phyloP scores from a whole-genome alignment of 2,888 invertebrate species.

The Diloba caeruleocephala region DNA sequence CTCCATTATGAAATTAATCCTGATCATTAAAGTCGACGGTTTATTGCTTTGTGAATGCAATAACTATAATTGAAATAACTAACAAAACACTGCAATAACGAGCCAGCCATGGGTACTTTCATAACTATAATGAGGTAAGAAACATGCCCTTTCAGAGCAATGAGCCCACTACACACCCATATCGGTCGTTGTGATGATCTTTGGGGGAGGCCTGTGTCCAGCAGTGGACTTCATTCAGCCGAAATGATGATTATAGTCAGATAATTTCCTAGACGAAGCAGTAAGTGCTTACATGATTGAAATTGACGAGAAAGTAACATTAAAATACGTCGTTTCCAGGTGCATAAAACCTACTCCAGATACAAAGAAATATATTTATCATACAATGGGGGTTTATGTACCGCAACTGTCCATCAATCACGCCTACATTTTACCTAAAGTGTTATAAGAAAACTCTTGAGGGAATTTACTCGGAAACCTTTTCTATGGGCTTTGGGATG shows the following conservation, averaged over 20 bases:
- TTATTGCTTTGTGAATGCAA: constrained; percentile 26
- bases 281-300: constrained; percentile 25
- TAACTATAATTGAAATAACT: constrained; percentile 40
- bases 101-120: constrained; percentile 16
- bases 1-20: constrained; percentile 34
- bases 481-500: constrained; percentile 29
- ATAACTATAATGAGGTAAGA: constrained; percentile 42
- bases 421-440: constrained; percentile 52
- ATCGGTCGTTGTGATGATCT: too few relatives aligned
- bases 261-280: constrained; percentile 40
- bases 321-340: constrained; percentile 29
- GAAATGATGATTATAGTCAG: constrained; percentile 31
- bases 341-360: constrained; percentile 49
- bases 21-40: constrained; percentile 23
- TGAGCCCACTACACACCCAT: constrained; percentile 35
- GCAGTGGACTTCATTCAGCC: constrained; percentile 42
- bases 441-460: constrained; percentile 60
- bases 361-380: constrained; percentile 57
- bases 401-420: constrained; percentile 67
- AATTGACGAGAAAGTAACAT: constrained; percentile 41
- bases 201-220: too few relatives aligned
- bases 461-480: constrained; percentile 39
- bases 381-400: constrained; percentile 58
- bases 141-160: constrained; percentile 29
- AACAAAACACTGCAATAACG: constrained; percentile 26